A percentile compares a stretch with the other conserved stretches of the same genome.
Conservation (phyloP, 2,888 invertebrate species). For the Cheiracanthium punctorium region DNA sequence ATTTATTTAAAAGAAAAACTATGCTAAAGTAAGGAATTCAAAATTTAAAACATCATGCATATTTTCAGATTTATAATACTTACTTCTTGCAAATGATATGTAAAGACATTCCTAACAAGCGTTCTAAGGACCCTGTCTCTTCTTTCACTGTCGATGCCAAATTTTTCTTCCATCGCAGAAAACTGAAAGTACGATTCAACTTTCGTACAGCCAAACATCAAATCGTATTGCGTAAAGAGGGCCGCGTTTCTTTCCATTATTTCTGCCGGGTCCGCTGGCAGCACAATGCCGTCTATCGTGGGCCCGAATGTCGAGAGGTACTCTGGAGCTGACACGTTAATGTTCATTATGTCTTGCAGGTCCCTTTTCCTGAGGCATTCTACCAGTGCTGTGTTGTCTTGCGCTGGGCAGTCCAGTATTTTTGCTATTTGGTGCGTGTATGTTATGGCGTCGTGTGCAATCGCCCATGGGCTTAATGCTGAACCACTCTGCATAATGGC, state of each 20-base stretch:
- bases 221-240: slow-evolving; percentile 81
- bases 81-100: slow-evolving; percentile 84
- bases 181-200: slow-evolving; percentile 95
- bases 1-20: no score
- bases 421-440: slow-evolving; percentile 84
- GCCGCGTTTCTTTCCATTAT: slow-evolving; percentile 70
- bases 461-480: slow-evolving; percentile 89
- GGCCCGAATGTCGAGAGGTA: slow-evolving; percentile 89
- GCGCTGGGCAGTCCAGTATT: slow-evolving; percentile 84
- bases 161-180: slow-evolving; percentile 86
- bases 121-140: slow-evolving; percentile 78
- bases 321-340: slow-evolving; percentile 82
- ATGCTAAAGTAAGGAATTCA: no score
- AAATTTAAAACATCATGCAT: no score
- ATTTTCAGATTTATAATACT: no score
- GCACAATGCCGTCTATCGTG: slow-evolving; percentile 95
- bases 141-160: slow-evolving; percentile 85
- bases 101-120: slow-evolving; percentile 90
- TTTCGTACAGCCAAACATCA: slow-evolving; percentile 92
- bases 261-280: slow-evolving; percentile 81
- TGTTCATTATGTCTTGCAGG: slow-evolving; percentile 74
- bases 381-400: slow-evolving; percentile 80
- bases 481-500: slow-evolving; percentile 93
- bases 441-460: slow-evolving; percentile 85
- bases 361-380: slow-evolving; percentile 73